Conservation (phyloP, 2,797 vertebrate genomes). For the Notolabrus celidotus region DNA sequence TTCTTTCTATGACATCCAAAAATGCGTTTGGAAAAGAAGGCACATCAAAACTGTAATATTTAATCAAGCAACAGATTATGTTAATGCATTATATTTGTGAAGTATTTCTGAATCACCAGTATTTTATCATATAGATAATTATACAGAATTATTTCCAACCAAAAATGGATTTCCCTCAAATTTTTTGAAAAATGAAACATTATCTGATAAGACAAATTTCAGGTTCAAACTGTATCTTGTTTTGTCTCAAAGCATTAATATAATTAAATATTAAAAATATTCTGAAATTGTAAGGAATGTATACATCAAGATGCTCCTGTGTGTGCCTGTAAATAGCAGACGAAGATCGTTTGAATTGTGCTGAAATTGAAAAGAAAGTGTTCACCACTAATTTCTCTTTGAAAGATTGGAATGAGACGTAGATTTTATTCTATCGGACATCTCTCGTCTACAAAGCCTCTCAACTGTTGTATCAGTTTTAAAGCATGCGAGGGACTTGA, state of each 20-base stretch:
- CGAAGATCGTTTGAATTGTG: slow-evolving; percentile 34
- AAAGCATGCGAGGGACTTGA: slow-evolving; percentile 9
- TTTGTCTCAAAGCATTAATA: slow-evolving; percentile 31
- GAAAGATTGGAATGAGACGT: slow-evolving; percentile 23
- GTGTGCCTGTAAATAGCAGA: slow-evolving; percentile 67
- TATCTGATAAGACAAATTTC: neutral
- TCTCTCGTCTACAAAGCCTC: slow-evolving; percentile 7
- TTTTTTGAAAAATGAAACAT: no score
- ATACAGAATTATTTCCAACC: no score
- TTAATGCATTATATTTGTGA: no score
- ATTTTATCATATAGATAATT: no score
- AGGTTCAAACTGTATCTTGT: slow-evolving; percentile 11
- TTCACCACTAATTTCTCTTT: slow-evolving; percentile 8
- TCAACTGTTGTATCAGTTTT: neutral
- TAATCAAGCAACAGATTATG: no score
- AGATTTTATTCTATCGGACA: slow-evolving; percentile 14
- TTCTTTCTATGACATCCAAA: no score
- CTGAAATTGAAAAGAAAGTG: slow-evolving; percentile 44
- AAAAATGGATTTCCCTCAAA: no score
- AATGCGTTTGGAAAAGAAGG: no score
- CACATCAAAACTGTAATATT: no score
- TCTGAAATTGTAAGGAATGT: slow-evolving; percentile 28
- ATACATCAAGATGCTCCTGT: slow-evolving; percentile 39
- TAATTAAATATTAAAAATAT: slow-evolving; percentile 7
- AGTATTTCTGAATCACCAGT: no score